These are phyloP conservation scores for Bergia sp. DNA, from an alignment of 92 coral and sea anemone genomes.

Conservation along the genomic window DNA sequence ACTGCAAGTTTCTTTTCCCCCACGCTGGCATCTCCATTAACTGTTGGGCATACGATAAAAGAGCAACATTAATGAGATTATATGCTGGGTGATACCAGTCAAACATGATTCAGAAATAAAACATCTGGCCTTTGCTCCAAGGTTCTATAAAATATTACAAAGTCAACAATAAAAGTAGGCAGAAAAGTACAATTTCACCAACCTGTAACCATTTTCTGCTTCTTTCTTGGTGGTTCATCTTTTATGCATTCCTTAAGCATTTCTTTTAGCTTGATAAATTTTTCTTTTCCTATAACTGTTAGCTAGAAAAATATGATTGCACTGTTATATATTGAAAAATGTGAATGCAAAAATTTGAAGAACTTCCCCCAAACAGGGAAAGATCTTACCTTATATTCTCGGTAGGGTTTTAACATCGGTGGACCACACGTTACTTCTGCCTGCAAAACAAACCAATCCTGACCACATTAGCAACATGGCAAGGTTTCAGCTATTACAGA, in stretches of 20 bases:
- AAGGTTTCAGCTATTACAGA: background rate
- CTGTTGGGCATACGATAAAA: conserved; percentile 19
- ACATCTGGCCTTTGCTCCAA: no score
- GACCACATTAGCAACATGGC: background rate
- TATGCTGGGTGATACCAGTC: no score
- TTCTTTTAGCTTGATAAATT: conserved; percentile 56
- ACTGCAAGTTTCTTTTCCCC: conserved; percentile 23
- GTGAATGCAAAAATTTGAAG: background rate
- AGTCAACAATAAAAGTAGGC: no score
- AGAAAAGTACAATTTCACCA: background rate
- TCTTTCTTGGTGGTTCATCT: conserved; percentile 61
- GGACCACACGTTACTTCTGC: conserved; percentile 92
- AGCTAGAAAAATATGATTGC: conserved; percentile 46
- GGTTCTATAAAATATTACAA: no score
- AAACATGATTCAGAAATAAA: no score
- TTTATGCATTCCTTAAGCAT: conserved; percentile 33
- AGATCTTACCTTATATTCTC: conserved; percentile 83
- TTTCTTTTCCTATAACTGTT: conserved; percentile 65
- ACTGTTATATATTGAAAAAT: background rate
- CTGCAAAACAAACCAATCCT: conserved; percentile 34
- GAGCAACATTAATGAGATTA: background rate
- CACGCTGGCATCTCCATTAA: conserved; percentile 63
- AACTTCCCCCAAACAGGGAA: background rate
- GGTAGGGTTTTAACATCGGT: conserved; percentile 77
- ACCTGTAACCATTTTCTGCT: conserved; percentile 67